Percentiles rank a stretch among this genome's conserved stretches.
Evolutionary conservation across 1,140 invertebrate species (phyloP).

Genomic region (Kradibia gibbosae): DNA sequence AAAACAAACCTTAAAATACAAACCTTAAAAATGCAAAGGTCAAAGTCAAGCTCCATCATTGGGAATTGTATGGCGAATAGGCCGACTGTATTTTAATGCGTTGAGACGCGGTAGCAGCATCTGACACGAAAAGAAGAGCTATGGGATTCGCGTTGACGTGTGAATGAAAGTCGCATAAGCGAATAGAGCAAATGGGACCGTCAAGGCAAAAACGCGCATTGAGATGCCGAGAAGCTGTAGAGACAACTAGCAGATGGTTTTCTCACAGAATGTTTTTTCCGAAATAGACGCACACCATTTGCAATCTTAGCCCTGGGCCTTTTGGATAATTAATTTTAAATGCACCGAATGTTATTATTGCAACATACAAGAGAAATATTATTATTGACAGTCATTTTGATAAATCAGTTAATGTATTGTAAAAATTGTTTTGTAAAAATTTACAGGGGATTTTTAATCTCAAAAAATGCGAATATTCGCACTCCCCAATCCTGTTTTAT

Average conservation of each 20-base stretch:
- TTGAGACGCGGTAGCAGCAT: neutral
- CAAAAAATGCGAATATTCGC: neutral
- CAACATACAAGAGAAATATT: no score
- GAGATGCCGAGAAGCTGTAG: constrained; percentile 7
- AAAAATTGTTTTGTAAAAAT: no score
- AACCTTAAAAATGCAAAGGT: no score
- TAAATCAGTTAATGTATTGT: no score
- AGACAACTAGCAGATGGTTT: constrained; percentile 52
- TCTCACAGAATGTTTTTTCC: constrained; percentile 59
- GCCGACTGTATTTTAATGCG: neutral
- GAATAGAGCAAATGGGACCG: constrained; percentile 53
- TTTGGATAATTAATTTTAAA: constrained; percentile 50
- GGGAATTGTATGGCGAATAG: constrained; percentile 29
- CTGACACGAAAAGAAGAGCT: constrained; percentile 22
- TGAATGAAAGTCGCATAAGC: constrained; percentile 53
- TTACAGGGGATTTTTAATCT: neutral
- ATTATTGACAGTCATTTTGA: no score
- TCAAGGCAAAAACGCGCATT: neutral
- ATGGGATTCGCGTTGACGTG: constrained; percentile 50
- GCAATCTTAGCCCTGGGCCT: neutral
- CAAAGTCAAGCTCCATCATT: constrained; percentile 21
- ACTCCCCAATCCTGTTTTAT: neutral
- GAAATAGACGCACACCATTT: constrained; percentile 8
- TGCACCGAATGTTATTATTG: constrained; percentile 2
- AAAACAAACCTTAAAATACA: no score